Evolutionary conservation across 35 echinoderm and acorn worm genomes (phyloP).

Genomic region (Antedon bifida): DNA sequence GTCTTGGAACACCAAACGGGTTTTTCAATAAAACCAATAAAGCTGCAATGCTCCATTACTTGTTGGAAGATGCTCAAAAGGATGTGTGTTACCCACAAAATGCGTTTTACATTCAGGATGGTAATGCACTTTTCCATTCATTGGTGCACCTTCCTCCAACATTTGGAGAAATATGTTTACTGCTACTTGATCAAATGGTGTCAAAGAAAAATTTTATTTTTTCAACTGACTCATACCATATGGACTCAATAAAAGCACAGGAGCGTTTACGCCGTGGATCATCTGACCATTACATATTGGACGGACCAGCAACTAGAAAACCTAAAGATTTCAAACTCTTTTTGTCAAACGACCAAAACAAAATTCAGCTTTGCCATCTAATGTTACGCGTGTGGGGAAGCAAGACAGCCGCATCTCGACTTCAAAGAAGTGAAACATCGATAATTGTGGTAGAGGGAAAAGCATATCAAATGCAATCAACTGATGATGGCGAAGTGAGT

Average conservation of each 20-base stretch:
- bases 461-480: neutral
- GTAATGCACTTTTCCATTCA: conserved; percentile 47
- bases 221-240: conserved; percentile 18
- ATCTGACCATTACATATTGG: neutral
- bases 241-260: conserved; percentile 6
- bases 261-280: conserved; percentile 11
- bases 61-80: conserved; percentile 21
- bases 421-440: conserved; percentile 20
- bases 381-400: conserved; percentile 30
- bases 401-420: no score
- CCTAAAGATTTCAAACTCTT: conserved; percentile 37
- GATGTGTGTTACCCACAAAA: conserved; percentile 12
- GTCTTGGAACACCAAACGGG: conserved; percentile 45
- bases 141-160: conserved; percentile 28
- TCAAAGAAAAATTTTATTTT: conserved; percentile 29
- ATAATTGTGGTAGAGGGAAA: neutral
- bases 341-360: no score
- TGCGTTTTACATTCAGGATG: conserved; percentile 37
- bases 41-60: conserved; percentile 26
- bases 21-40: conserved; percentile 52
- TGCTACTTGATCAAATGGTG: conserved; percentile 30
- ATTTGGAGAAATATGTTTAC: conserved; percentile 10
- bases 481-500: neutral
- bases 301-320: conserved; percentile 27
- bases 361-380: conserved; percentile 21